Conservation (phyloP, 2,113 vertebrate species). For the Actenoides lindsayi region DNA sequence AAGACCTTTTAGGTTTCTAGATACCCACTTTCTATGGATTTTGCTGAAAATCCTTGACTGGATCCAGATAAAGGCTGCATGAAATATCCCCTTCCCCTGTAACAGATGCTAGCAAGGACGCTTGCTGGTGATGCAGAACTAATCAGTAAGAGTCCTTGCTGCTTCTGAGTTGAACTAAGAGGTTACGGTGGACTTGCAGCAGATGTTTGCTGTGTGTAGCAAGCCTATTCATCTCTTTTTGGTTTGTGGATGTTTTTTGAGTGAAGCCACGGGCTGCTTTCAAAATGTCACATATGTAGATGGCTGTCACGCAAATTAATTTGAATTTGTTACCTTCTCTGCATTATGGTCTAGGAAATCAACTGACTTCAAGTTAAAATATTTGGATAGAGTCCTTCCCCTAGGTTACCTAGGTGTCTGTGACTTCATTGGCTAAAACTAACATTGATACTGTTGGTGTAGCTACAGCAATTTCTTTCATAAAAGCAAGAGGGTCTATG, state of each 20-base stretch:
- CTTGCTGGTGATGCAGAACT: slow-evolving; percentile 27
- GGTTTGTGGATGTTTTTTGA: neutral
- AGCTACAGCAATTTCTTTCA: neutral
- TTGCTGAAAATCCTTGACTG: neutral
- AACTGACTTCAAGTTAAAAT: neutral
- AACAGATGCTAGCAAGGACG: slow-evolving; percentile 35
- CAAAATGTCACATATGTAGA: neutral
- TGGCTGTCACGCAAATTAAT: neutral
- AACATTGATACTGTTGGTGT: neutral
- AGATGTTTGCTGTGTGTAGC: neutral
- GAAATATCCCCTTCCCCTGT: neutral
- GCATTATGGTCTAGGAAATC: neutral
- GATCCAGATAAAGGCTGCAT: neutral
- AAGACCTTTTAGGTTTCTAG: neutral
- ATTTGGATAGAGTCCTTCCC: neutral
- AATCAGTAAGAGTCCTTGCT: slow-evolving; percentile 7
- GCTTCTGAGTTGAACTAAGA: neutral
- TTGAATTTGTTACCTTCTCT: neutral
- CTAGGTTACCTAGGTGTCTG: neutral
- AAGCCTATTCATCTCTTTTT: neutral
- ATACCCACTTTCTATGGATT: neutral
- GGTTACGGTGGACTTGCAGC: neutral
- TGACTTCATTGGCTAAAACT: neutral
- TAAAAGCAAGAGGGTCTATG: neutral
- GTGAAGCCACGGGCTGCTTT: neutral